Evolutionary conservation across 1,140 invertebrate genomes (phyloP).

Genomic region (Plodia interpunctella): DNA sequence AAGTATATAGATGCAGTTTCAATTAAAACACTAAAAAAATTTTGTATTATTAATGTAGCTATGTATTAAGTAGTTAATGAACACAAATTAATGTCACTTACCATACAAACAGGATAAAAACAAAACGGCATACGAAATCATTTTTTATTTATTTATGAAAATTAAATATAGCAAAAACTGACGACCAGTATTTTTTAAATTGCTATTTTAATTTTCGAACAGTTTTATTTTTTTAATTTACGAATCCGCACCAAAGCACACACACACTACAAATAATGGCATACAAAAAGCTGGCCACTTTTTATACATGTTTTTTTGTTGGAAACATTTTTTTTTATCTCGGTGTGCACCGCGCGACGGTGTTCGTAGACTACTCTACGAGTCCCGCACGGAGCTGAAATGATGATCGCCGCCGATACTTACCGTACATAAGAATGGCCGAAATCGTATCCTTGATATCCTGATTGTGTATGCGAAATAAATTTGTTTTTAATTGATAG

Average conservation of each 20-base stretch:
- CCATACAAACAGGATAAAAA: conserved; percentile 20
- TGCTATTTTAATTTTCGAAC: conserved; percentile 12
- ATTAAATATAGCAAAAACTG: background rate
- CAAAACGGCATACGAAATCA: conserved; percentile 18
- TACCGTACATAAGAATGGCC: background rate
- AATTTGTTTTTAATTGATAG: too few species aligned
- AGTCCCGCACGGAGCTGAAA: background rate
- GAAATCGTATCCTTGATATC: too few species aligned
- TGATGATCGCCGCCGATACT: conserved; percentile 5
- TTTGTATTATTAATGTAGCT: too few species aligned
- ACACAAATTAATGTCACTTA: conserved; percentile 2
- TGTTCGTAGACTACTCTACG: background rate
- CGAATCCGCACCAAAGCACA: conserved; percentile 19
- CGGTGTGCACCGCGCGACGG: conserved; percentile 1
- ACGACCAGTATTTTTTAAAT: background rate
- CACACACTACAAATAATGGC: conserved; percentile 16
- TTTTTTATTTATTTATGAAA: conserved; percentile 16
- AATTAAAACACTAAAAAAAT: too few species aligned
- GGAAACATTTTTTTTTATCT: conserved; percentile 7
- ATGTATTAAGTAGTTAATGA: background rate
- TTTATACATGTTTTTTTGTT: conserved; percentile 29
- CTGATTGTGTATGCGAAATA: too few species aligned
- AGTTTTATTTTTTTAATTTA: conserved; percentile 3
- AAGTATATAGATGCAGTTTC: too few species aligned
- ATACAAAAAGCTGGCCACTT: conserved; percentile 13